Base-by-base conservation (phyloP, 2,797 vertebrate species). In the Chaetophractus vellerosus region DNA sequence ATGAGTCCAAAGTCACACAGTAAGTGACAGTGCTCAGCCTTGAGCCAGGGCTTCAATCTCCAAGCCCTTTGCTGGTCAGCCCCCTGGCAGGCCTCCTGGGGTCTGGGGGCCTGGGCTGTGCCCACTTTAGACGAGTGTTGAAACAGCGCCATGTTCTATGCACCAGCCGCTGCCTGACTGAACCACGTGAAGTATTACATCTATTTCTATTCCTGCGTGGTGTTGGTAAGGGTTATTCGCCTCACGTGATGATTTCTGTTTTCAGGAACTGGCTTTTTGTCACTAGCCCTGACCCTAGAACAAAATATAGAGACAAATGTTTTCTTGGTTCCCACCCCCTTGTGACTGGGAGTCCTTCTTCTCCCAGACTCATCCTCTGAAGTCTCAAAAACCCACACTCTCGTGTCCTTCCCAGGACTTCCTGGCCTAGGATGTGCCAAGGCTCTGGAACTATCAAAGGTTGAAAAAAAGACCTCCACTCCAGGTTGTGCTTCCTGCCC, bases 121-220 rank as follows among this genome's bases (percentile, higher is more conserved):
- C 14, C 31, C 31, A 23, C 11, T 24, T 14, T 24, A 57, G 23
- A 8, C 18, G 23, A 57, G 9, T 10, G 3, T 8, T 63, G 36
- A n/a, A n/a, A n/a, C 19, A 74, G 8, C 10, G 0, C n/a, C 5
- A 0, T 0, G 0, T 28, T 14, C 18, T 31, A 6, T 11, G 36
- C 31, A 24, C 28, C 81, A 15, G 28, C 6, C 19, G 18, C 50
- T 63, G 23, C 57, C 59, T 14, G 36, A 45, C 16, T 28, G 50
- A 59, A 31, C 2, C 55, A 12, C 5, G 21, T 74, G 75, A 80
- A 55, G 45, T 14, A 18, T 19, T 41, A 2, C 66, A 6, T 23
- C 59, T 36, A 61, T 52, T 88, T 91, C 71, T 92, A 48, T 9
- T 75, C 24, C 85, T 75, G 24, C 1, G 64, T 21, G 6, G 9